Conservation (phyloP, 2,797 vertebrate genomes). For the Fistularia tabacaria region DNA sequence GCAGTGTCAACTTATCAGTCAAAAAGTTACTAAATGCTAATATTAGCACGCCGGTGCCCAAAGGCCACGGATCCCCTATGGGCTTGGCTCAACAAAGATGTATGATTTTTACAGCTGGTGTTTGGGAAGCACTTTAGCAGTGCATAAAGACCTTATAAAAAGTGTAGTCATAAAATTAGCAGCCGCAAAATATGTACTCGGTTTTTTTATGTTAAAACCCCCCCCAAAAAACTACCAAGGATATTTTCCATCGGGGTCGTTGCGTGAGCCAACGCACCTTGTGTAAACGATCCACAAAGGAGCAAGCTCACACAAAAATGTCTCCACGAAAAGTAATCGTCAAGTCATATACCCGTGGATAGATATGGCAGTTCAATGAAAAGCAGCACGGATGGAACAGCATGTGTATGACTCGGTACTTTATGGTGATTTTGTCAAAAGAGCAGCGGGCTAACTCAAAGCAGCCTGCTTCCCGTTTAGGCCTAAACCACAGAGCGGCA, state of each 20-base stretch:
- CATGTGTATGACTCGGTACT: constrained; percentile 51
- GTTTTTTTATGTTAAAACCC: constrained; percentile 62
- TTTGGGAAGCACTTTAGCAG: constrained; percentile 75
- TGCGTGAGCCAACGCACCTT: constrained; percentile 41
- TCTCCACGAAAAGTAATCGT: constrained; percentile 25
- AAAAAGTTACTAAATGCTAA: too few relatives aligned
- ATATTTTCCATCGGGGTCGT: constrained; percentile 60
- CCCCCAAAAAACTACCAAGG: constrained; percentile 42
- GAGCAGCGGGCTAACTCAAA: constrained; percentile 55
- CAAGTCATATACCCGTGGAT: constrained; percentile 55
- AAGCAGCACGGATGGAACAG: constrained; percentile 59
- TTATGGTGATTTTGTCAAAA: constrained; percentile 67
- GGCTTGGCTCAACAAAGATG: constrained; percentile 62
- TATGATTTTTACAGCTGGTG: constrained; percentile 74
- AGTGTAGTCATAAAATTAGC: constrained; percentile 78
- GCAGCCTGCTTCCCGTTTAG: constrained; percentile 37
- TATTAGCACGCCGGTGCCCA: constrained; percentile 8
- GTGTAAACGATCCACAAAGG: constrained; percentile 32
- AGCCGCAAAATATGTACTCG: constrained; percentile 80
- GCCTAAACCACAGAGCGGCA: constrained; percentile 32
- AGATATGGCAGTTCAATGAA: constrained; percentile 61
- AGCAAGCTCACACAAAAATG: background rate
- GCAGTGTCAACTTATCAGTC: too few relatives aligned
- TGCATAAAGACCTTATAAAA: constrained; percentile 81
- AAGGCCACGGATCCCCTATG: constrained; percentile 51